Evolutionary conservation across 2,113 vertebrate genomes (phyloP).

Genomic region (Pteruthius melanotis): DNA sequence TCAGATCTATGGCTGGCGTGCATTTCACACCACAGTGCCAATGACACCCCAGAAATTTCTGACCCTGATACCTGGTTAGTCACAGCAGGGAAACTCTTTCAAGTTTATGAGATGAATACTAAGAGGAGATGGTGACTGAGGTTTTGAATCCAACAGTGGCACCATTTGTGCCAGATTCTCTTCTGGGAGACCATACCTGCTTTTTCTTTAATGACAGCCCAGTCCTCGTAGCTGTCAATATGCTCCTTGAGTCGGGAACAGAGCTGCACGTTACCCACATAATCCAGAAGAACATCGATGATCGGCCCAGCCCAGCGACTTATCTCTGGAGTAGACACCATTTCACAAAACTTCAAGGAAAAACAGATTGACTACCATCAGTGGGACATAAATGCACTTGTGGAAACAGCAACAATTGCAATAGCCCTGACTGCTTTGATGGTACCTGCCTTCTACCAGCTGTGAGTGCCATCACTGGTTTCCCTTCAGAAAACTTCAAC

Average conservation of each 20-base stretch:
- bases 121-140: neutral
- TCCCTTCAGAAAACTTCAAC: neutral
- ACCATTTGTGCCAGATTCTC: neutral
- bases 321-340: slow-evolving; percentile 83
- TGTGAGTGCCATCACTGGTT: neutral
- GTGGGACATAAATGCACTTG: neutral
- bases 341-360: slow-evolving; percentile 88
- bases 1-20: neutral
- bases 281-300: slow-evolving; percentile 90
- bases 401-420: neutral
- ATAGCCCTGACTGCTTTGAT: neutral
- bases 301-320: slow-evolving; percentile 86
- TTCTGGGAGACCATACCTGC: slow-evolving; percentile 75
- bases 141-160: neutral
- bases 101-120: neutral
- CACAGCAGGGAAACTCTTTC: neutral
- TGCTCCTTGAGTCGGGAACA: slow-evolving; percentile 85
- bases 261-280: slow-evolving; percentile 86
- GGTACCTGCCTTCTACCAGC: neutral
- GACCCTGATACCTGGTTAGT: neutral
- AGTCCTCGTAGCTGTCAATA: slow-evolving; percentile 86
- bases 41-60: neutral
- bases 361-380: neutral
- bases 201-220: slow-evolving; percentile 85
- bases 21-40: neutral